Evolutionary conservation across 2,888 invertebrate species (phyloP).

Genomic region (Seladonia tumulorum): DNA sequence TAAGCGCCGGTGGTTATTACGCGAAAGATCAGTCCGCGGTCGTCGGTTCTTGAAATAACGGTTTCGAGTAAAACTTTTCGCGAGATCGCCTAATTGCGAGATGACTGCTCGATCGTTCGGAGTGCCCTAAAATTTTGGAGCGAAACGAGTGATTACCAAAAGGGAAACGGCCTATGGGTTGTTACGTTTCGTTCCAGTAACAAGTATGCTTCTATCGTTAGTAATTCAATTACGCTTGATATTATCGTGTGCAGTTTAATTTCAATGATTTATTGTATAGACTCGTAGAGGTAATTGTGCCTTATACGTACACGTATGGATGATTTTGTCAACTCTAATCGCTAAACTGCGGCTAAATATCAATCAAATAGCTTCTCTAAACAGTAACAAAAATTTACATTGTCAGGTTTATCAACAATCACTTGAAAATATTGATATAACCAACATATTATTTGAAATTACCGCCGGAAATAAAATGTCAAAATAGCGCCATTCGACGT

Average conservation of each 20-base stretch:
- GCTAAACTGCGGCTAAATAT: not conserved
- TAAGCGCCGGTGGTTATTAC: slow-evolving; percentile 16
- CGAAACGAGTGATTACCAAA: slow-evolving; percentile 47
- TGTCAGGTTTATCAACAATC: not conserved
- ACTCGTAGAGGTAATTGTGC: not conserved
- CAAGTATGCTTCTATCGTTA: slow-evolving; percentile 21
- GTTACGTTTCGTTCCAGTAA: slow-evolving; percentile 77
- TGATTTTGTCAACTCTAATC: not conserved
- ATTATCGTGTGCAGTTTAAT: not conserved
- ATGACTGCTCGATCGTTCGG: slow-evolving; percentile 81
- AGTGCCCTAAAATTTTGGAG: slow-evolving; percentile 71
- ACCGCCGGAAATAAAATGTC: not conserved
- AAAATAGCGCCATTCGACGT: not conserved
- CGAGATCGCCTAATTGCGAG: slow-evolving; percentile 78
- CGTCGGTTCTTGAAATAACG: slow-evolving; percentile 37
- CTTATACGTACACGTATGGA: too few relatives aligned
- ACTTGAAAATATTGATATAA: not conserved
- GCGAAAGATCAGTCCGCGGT: not conserved
- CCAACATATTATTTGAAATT: not conserved
- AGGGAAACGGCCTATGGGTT: slow-evolving; percentile 76
- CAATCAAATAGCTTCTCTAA: not conserved
- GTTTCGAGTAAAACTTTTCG: slow-evolving; percentile 64
- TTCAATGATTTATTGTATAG: not conserved
- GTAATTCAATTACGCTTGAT: slow-evolving; percentile 12
- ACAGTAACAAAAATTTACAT: not conserved